Evolutionary conservation across 2,888 invertebrate genomes (phyloP), one percentile per base, ranked within the genome.

Genomic region (Heteromurus nitidus): DNA sequence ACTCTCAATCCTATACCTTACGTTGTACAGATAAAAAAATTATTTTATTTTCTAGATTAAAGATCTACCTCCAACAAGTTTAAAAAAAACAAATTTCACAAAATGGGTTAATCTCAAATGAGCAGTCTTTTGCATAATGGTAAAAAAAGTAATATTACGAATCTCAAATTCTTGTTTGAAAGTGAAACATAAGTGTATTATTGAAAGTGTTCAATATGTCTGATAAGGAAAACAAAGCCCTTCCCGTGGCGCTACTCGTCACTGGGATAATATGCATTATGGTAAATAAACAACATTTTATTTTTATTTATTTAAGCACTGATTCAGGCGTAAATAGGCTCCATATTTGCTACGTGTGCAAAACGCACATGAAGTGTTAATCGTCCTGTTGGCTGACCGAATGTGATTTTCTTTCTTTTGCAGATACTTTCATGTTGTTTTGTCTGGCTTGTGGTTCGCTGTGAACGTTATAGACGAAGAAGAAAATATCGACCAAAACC

Each of bases 381-480:
- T 36, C 3, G 11, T 47, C 3, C n/a, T 47, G 26, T 55, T 55
- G 24, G 26, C 9, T 20, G 20, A 18, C n/a, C 3, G 20, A 13
- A 67, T 44, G 30, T 47, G 30, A 26, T 9, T n/a, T n/a, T n/a
- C n/a, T n/a, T n/a, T n/a, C n/a, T n/a, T n/a, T 55, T 42, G 7
- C 22, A 83, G 83, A 58, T 83, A 30, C 28, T 80, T 16, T 83
- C 83, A 24, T 72, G 75, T 20, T 76, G 75, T 22, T 75, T 83
- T 58, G 83, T 80, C 5, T 83, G 80, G 80, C 53, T 83, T n/a
- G 76, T 83, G n/a, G 76, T 83, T 16, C 76, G 76, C n/a, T 83
- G 83, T 64, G 83, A 83, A 60, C 58, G 79, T 11, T 72, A 73
- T 42, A 70, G 83, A 26, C 62, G 76, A 9, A 74, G 81, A 62